Base-by-base conservation (phyloP, 1,140 invertebrate species). In the Charaxes varanes region DNA sequence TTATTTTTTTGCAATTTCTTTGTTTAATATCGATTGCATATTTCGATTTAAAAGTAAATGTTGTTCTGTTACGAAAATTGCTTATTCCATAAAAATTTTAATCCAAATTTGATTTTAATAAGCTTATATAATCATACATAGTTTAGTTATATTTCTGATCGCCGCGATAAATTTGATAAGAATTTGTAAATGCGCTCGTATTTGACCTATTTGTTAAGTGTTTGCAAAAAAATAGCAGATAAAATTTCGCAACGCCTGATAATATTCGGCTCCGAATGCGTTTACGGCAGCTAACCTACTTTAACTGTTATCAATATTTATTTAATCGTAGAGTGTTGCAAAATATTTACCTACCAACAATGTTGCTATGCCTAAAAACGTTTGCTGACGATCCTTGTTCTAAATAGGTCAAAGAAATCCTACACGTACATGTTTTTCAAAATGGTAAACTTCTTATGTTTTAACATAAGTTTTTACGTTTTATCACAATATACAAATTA, bases 201-300 rank as follows among this genome's bases (percentile, higher is more conserved):
- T 50, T 42, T 73, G 73, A 82, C 74, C 74, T 44, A 73, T 67
- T 78, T 79, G 41, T 51, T 33, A 42, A 57, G 42, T 69, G 48
- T 66, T 78, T 74, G 62, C 69, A 52, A 72, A 81, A 73, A 73
- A 65, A 62, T 28, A 50, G 52, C 55, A 30, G 76, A 82, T 83
- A 83, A 83, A 64, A 78, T 72, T 74, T 79, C 37, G 72, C 76
- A 61, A 67, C 56, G 62, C 64, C 65, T 68, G 78, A 79, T 79
- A 82, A 76, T 68, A 70, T 83, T 83, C 60, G 65, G 66, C 53
- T 63, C 55, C 53, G 53, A 62, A 64, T 63, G 58, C 56, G 53
- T 44, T 53, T 70, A 77, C 62, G 55, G 72, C 73, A 71, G 63
- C 71, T 77, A 79, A 79, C 79, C 76, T 78, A 83, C 62, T 62